Evolutionary conservation across 2,888 invertebrate genomes (phyloP).

Genomic region (Harpagoxenus sublaevis): DNA sequence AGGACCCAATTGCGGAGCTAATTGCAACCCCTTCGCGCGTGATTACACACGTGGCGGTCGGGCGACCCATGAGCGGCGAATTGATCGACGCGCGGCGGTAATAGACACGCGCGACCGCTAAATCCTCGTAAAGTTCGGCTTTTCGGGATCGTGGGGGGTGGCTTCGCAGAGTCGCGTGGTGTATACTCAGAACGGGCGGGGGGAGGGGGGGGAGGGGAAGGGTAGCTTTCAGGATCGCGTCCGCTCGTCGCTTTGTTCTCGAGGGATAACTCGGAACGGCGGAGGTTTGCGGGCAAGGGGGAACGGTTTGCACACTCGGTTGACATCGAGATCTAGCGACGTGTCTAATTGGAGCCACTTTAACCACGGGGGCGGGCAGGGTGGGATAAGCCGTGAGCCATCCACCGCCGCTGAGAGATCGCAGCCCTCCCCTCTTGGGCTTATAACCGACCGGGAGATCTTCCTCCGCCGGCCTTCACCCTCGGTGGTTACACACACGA

Average conservation of each 20-base stretch:
- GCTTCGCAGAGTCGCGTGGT: constrained; percentile 2
- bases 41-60: constrained; percentile 28
- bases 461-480: constrained; percentile 71
- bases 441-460: constrained; percentile 81
- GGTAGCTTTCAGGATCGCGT: constrained; percentile 30
- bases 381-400: constrained; percentile 82
- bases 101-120: constrained; percentile 44
- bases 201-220: neutral
- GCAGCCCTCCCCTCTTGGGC: constrained; percentile 79
- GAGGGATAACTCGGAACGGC: constrained; percentile 77
- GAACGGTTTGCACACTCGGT: constrained; percentile 69
- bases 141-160: neutral
- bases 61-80: constrained; percentile 31
- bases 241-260: constrained; percentile 55
- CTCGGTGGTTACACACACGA: constrained; percentile 51
- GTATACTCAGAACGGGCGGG: neutral
- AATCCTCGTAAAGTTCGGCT: constrained; percentile 51
- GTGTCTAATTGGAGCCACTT: constrained; percentile 86
- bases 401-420: constrained; percentile 81
- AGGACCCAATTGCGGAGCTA: constrained; percentile 20
- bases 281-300: constrained; percentile 21
- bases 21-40: constrained; percentile 47
- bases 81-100: constrained; percentile 46
- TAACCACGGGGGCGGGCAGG: constrained; percentile 79
- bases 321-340: constrained; percentile 85